phyloP scores from a whole-genome alignment of 23 tunicate species.

The Oikopleura albicans region DNA sequence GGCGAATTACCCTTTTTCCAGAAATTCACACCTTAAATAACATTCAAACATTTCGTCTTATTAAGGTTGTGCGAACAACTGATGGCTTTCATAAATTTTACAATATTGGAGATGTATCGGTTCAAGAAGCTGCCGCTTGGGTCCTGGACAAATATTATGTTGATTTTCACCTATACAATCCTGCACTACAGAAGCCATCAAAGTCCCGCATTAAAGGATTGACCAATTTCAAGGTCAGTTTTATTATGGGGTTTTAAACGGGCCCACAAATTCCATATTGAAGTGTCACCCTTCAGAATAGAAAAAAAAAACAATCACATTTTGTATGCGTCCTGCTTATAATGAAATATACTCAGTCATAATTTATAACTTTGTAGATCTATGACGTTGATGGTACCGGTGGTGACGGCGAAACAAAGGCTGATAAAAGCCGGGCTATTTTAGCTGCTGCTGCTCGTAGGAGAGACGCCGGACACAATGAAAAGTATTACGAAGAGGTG shows the following conservation, averaged over 20 bases:
- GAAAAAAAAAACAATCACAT: no score
- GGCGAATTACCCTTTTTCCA: no score
- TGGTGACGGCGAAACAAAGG: background rate
- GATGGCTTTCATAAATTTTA: constrained; percentile 73
- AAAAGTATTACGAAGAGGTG: constrained; percentile 83
- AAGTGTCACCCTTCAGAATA: no score
- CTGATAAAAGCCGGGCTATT: constrained; percentile 34
- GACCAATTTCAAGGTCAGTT: constrained; percentile 19
- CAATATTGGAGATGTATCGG: constrained; percentile 67
- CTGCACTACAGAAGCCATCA: constrained; percentile 66
- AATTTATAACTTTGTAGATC: background rate
- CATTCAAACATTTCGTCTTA: background rate
- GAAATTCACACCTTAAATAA: no score
- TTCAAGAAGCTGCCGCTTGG: constrained; percentile 74
- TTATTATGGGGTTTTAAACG: background rate
- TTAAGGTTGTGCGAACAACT: constrained; percentile 40
- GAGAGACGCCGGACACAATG: constrained; percentile 93
- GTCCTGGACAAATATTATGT: constrained; percentile 70
- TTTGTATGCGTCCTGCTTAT: no score
- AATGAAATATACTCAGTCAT: no score
- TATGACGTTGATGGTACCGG: background rate
- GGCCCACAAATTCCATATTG: background rate
- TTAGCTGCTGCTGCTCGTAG: constrained; percentile 83
- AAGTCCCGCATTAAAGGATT: constrained; percentile 54
- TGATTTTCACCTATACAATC: constrained; percentile 91